Conservation (phyloP, 2,113 vertebrate species). For the Silurus asotus region DNA sequence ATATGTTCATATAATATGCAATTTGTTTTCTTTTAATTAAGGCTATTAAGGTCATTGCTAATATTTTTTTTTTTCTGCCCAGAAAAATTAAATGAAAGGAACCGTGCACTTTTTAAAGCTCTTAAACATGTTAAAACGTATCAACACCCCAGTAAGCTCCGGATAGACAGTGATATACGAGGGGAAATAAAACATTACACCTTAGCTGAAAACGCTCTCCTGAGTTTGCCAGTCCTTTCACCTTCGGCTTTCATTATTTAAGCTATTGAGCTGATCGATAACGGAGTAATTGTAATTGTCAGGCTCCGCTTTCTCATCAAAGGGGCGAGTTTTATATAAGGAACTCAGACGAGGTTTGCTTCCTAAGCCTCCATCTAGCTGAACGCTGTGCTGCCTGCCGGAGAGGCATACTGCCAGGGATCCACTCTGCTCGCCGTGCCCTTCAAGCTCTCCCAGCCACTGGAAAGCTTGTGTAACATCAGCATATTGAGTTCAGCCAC, state of each 20-base stretch:
- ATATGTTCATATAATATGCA: background rate
- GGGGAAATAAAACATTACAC: slow-evolving; percentile 24
- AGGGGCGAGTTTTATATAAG: background rate
- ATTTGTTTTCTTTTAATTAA: background rate
- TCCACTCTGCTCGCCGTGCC: slow-evolving; percentile 33
- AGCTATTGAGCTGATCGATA: slow-evolving; percentile 31
- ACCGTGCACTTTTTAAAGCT: background rate
- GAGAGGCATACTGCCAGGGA: slow-evolving; percentile 12
- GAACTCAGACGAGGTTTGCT: background rate
- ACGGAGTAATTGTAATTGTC: slow-evolving; percentile 36
- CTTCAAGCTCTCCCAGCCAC: slow-evolving; percentile 33
- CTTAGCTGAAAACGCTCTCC: slow-evolving; percentile 22
- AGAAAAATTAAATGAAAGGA: background rate
- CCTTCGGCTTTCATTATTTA: slow-evolving; percentile 40
- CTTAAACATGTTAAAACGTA: background rate
- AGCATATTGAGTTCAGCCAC: slow-evolving; percentile 40
- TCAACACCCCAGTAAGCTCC: background rate
- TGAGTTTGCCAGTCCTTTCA: slow-evolving; percentile 13
- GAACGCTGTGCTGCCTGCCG: background rate
- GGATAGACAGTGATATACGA: background rate
- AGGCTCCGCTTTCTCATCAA: slow-evolving; percentile 25
- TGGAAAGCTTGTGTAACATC: slow-evolving; percentile 43
- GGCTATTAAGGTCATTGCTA: background rate
- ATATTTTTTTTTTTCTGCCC: background rate
- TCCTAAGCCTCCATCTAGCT: slow-evolving; percentile 16